Evolutionary conservation across 1,140 invertebrate species (phyloP).

Genomic region (fruit fly (Drosophila melanogaster)): DNA sequence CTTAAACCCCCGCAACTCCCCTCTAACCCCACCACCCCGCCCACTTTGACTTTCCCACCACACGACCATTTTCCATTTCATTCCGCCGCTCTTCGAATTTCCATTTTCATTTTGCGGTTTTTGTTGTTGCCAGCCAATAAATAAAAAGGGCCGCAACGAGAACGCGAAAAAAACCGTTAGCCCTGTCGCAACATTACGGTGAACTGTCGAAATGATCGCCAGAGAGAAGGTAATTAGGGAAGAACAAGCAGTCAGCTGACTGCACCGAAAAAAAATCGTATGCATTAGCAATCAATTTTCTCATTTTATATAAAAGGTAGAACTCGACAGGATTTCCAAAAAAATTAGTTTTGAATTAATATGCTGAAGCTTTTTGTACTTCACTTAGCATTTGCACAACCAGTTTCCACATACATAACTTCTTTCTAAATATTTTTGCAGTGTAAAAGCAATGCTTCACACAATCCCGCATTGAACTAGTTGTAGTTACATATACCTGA

Average conservation of each 20-base stretch:
- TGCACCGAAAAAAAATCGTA: neutral
- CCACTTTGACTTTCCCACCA: neutral
- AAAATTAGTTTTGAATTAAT: too few species aligned
- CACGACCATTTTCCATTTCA: conserved; percentile 41
- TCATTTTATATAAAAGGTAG: too few species aligned
- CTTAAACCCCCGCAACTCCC: neutral
- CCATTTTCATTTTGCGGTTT: conserved; percentile 74
- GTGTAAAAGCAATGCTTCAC: conserved; percentile 12
- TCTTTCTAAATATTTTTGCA: neutral
- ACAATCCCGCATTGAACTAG: conserved; percentile 34
- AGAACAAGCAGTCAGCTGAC: neutral
- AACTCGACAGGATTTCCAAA: too few species aligned
- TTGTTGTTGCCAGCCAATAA: conserved; percentile 60
- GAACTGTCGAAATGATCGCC: conserved; percentile 19
- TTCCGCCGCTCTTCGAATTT: conserved; percentile 57
- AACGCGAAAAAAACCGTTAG: conserved; percentile 20
- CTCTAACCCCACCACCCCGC: neutral
- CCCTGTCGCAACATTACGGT: conserved; percentile 25
- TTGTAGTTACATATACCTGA: neutral
- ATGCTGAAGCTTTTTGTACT: too few species aligned
- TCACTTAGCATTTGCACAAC: neutral
- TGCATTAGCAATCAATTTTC: too few species aligned
- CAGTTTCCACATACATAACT: neutral
- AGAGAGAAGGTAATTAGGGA: neutral
- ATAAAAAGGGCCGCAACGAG: conserved; percentile 17